Percentiles rank a stretch among this genome's conserved stretches.
Evolutionary conservation across 2,888 invertebrate genomes (phyloP).

Genomic region (Drosophila testacea): DNA sequence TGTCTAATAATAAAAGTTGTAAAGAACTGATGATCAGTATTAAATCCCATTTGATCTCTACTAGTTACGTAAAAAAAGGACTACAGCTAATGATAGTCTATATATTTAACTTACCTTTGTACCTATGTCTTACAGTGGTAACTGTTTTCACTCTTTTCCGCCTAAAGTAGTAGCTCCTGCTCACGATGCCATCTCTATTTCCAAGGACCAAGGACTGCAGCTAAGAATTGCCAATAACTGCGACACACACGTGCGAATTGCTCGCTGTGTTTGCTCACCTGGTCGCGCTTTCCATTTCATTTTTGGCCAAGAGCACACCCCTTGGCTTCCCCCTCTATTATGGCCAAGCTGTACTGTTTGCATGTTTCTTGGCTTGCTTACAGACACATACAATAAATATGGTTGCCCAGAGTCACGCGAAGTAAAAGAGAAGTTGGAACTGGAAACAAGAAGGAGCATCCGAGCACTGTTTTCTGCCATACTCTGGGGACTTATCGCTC

Average conservation of each 20-base stretch:
- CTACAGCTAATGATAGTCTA: too few species aligned
- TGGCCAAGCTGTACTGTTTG: conserved; percentile 51
- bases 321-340: neutral
- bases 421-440: conserved; percentile 9
- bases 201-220: conserved; percentile 16
- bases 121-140: too few species aligned
- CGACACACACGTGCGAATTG: conserved; percentile 38
- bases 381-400: conserved; percentile 65
- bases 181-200: conserved; percentile 12
- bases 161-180: neutral
- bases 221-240: conserved; percentile 48
- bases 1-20: too few species aligned
- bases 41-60: too few species aligned
- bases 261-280: conserved; percentile 45
- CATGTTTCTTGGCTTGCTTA: conserved; percentile 62
- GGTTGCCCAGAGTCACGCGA: conserved; percentile 57
- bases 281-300: conserved; percentile 72
- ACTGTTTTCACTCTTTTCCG: too few species aligned
- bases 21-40: too few species aligned
- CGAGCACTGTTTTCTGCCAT: conserved; percentile 66
- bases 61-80: too few species aligned
- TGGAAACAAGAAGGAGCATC: conserved; percentile 23
- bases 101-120: neutral
- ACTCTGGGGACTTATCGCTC: conserved; percentile 64
- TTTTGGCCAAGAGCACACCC: conserved; percentile 36